Base-by-base conservation (phyloP, 2,113 vertebrate genomes). In the Tympanuchus pallidicinctus region DNA sequence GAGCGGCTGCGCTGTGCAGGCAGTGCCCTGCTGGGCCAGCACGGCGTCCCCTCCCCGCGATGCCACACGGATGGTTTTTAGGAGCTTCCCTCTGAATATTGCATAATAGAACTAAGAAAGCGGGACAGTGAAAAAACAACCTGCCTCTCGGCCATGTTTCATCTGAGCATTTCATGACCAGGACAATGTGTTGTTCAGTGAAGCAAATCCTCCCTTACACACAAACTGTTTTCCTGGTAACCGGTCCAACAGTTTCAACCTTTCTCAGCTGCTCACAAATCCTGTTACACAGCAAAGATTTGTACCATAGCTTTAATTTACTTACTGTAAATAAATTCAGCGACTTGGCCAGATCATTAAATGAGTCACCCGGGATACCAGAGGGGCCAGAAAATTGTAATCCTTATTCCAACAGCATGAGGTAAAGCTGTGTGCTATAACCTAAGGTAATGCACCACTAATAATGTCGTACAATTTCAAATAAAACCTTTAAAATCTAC, bases 241-340 rank as follows among this genome's bases (percentile, higher is more conserved):
- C 50, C 40, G 66, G 78, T 84, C 89, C 89, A 85, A 17, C 73
- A 83, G 67, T 82, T 91, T 69, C 79, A 73, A 12, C 5, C 11
- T 45, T 86, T 79, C 80, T 50, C 32, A 67, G 74, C 42, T 85
- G 69, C 88, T 91, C 75, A 85, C 81, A 88, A 95, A 96, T 90
- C 92, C 92, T 78, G 92, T 94, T 92, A 92, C 64, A 86, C 85
- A 89, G 91, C 76, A 78, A 95, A 94, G 89, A 95, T 89, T 78
- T 92, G 86, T 57, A 95, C 54, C 88, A 81, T 54, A 81, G 82
- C 82, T 90, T 94, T 96, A 73, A 95, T 96, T 97, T 93, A 81
- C 93, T 50, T 76, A 72, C 93, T 64, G 76, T 91, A 93, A 96
- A 96, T 84, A 96, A 93, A 94, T 32, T 50, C 43, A 56, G 67